Conservation (phyloP, 2,113 vertebrate genomes). For the Jacana jacana region DNA sequence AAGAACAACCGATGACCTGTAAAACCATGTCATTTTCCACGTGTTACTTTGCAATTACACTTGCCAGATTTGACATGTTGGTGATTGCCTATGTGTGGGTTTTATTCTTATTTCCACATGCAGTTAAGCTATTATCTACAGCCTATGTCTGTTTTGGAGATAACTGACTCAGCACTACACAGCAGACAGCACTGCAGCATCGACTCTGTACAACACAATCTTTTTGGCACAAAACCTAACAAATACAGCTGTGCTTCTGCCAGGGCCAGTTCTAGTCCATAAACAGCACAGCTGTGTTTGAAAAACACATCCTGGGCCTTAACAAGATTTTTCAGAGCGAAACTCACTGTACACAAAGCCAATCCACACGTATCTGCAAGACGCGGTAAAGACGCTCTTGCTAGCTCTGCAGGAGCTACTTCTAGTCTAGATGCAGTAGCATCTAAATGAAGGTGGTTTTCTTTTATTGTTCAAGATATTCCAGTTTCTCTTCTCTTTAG, state of each 20-base stretch:
- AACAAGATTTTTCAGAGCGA: not conserved
- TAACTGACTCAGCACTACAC: not conserved
- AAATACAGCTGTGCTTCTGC: not conserved
- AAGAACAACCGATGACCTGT: not conserved
- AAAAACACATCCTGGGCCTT: not conserved
- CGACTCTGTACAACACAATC: not conserved
- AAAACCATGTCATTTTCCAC: not conserved
- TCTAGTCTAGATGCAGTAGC: not conserved
- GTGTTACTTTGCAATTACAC: not conserved
- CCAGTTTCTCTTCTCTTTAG: not conserved
- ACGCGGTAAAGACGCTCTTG: not conserved
- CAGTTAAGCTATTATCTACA: not conserved
- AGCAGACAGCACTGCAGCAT: not conserved
- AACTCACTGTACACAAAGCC: not conserved
- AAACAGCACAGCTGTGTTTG: not conserved
- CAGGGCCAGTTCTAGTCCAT: not conserved
- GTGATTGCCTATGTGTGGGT: not conserved
- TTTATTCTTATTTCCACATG: not conserved
- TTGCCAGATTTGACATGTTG: not conserved
- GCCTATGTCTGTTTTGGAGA: not conserved
- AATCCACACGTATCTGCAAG: not conserved
- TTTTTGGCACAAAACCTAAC: not conserved
- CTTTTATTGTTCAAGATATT: not conserved
- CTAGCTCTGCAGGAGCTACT: not conserved
- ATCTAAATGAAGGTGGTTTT: not conserved